These are phyloP conservation scores for Percopsis omiscomaycus DNA, from an alignment of 2,797 vertebrate genomes.

Conservation along the genomic window DNA sequence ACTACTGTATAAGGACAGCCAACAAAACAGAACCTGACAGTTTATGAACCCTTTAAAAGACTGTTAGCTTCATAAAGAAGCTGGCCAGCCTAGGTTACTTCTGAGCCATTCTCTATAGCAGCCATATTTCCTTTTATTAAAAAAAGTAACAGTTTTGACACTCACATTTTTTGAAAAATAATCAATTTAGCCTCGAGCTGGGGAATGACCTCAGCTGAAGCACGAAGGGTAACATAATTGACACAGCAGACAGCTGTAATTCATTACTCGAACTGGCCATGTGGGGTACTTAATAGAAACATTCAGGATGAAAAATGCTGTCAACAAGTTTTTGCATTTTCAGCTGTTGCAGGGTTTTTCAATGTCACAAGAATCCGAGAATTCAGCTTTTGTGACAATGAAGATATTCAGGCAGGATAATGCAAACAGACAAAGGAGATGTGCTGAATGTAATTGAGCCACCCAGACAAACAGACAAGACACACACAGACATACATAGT, in stretches of 20 bases:
- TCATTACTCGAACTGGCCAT: conserved; percentile 50
- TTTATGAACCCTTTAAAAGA: conserved; percentile 45
- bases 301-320: conserved; percentile 46
- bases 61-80: conserved; percentile 29
- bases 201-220: conserved; percentile 31
- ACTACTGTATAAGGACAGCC: conserved; percentile 51
- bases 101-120: conserved; percentile 10
- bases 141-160: conserved; percentile 37
- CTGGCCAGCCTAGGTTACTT: conserved; percentile 14
- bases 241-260: conserved; percentile 44
- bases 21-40: conserved; percentile 33
- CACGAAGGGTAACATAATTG: conserved; percentile 39
- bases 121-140: conserved; percentile 19
- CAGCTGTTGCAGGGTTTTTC: conserved; percentile 51
- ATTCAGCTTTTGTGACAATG: conserved; percentile 58
- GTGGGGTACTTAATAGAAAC: conserved; percentile 46
- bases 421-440: conserved; percentile 32
- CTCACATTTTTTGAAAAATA: conserved; percentile 16
- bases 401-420: conserved; percentile 62
- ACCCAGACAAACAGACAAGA: conserved; percentile 20
- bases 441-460: conserved; percentile 40
- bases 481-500: conserved; percentile 11
- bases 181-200: conserved; percentile 8
- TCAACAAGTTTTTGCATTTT: conserved; percentile 56
- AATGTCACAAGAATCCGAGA: conserved; percentile 64